Evolutionary conservation across 2,797 vertebrate species (phyloP).

Genomic region (Pangasius djambal): DNA sequence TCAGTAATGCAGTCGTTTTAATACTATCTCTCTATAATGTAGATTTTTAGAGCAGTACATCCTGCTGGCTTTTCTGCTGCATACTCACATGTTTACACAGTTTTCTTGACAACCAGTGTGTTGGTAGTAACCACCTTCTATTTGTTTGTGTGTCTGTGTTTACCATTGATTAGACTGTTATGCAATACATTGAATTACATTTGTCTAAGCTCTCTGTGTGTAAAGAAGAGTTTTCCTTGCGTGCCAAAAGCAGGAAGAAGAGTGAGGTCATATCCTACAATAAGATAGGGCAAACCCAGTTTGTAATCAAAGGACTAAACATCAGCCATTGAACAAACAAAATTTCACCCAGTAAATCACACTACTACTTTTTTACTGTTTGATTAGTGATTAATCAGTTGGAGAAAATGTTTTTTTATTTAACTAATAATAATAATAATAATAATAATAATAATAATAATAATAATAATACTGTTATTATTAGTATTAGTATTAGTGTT

Average conservation of each 20-base stretch:
- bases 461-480: not conserved
- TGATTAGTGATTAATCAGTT: not conserved
- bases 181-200: not conserved
- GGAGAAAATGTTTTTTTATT: too few relatives aligned
- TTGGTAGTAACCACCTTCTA: conserved; percentile 6
- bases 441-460: not conserved
- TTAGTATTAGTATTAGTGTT: not conserved
- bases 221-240: conserved; percentile 10
- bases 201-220: conserved; percentile 4
- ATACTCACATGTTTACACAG: not conserved
- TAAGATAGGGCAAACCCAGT: not conserved
- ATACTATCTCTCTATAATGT: not conserved
- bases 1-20: not conserved
- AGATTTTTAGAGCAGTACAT: not conserved
- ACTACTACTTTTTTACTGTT: not conserved
- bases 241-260: conserved; percentile 14
- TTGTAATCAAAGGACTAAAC: conserved; percentile 20
- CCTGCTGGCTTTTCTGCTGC: not conserved
- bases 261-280: conserved; percentile 35
- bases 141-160: not conserved
- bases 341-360: not conserved
- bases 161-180: not conserved
- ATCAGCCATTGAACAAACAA: not conserved
- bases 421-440: not conserved
- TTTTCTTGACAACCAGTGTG: conserved; percentile 18